Conservation (phyloP, 2,888 invertebrate genomes). For the Diarsia mendica region DNA sequence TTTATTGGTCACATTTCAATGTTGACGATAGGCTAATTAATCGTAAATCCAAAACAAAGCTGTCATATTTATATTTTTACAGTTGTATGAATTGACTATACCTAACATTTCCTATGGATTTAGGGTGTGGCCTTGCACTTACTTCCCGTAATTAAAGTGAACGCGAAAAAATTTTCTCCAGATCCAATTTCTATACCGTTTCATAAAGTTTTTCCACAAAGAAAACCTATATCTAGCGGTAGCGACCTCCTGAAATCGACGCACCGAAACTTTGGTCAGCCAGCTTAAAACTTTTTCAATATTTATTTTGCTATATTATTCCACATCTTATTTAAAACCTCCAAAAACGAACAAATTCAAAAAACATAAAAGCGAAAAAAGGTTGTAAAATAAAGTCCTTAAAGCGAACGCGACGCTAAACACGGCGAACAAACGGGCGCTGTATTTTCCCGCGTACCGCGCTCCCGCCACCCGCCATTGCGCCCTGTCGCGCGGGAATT, state of each 20-base stretch:
- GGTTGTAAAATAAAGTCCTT: constrained; percentile 60
- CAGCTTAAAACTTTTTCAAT: constrained; percentile 1
- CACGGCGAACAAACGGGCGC: constrained; percentile 52
- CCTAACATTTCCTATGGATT: background rate
- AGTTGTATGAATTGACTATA: background rate
- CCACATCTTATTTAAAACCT: constrained; percentile 37
- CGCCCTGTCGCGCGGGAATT: constrained; percentile 67
- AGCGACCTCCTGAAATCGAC: background rate
- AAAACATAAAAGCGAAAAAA: constrained; percentile 40
- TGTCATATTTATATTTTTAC: background rate
- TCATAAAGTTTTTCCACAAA: background rate
- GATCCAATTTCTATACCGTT: background rate
- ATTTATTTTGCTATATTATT: background rate
- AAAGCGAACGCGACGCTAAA: constrained; percentile 61
- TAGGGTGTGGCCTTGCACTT: background rate
- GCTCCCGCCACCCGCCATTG: constrained; percentile 57
- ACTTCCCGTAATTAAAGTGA: background rate
- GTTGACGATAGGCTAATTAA: too few species aligned
- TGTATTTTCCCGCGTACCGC: constrained; percentile 64
- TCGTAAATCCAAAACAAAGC: background rate
- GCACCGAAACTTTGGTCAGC: background rate
- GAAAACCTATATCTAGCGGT: background rate
- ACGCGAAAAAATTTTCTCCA: background rate
- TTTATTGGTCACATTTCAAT: background rate
- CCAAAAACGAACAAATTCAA: constrained; percentile 27